A percentile compares a stretch with the other conserved stretches of the same genome.
These are phyloP conservation scores for Eudasyphora cyanicolor DNA, from an alignment of 2,888 invertebrate species.

Conservation along the genomic window DNA sequence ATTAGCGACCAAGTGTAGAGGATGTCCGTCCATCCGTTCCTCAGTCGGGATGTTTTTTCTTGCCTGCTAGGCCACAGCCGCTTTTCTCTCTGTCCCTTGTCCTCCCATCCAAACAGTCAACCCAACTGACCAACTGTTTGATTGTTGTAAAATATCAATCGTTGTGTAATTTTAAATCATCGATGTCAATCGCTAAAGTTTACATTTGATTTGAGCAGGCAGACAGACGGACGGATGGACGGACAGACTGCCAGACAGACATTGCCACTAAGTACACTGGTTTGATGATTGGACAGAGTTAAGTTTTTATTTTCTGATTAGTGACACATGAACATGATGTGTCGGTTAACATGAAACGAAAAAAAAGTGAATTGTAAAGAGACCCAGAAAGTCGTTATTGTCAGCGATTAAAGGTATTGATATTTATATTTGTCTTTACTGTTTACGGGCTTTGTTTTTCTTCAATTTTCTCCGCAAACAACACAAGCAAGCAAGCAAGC, in stretches of 20 bases:
- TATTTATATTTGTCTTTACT: constrained; percentile 47
- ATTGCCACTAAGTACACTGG: neutral
- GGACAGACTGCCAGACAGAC: neutral
- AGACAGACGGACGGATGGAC: constrained; percentile 68
- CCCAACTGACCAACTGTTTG: constrained; percentile 5
- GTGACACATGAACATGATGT: constrained; percentile 66
- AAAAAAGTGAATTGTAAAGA: constrained; percentile 33
- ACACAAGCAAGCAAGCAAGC: too few relatives aligned
- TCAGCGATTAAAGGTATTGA: constrained; percentile 61
- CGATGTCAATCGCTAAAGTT: constrained; percentile 77
- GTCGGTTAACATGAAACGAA: constrained; percentile 59
- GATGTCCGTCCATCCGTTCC: neutral
- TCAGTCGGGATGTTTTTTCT: too few relatives aligned
- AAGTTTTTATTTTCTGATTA: neutral
- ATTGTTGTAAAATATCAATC: constrained; percentile 70
- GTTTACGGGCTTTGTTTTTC: neutral
- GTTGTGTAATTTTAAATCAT: constrained; percentile 77
- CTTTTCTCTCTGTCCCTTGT: too few relatives aligned
- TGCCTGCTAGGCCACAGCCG: too few relatives aligned
- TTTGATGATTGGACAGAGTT: neutral
- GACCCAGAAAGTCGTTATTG: constrained; percentile 65
- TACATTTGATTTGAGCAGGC: constrained; percentile 74
- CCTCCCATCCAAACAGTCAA: neutral
- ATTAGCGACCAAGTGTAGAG: neutral
- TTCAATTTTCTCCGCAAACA: too few relatives aligned